These are phyloP conservation scores for Accipiter virgatus DNA, from an alignment of 2,113 vertebrate species.

Conservation along the genomic window DNA sequence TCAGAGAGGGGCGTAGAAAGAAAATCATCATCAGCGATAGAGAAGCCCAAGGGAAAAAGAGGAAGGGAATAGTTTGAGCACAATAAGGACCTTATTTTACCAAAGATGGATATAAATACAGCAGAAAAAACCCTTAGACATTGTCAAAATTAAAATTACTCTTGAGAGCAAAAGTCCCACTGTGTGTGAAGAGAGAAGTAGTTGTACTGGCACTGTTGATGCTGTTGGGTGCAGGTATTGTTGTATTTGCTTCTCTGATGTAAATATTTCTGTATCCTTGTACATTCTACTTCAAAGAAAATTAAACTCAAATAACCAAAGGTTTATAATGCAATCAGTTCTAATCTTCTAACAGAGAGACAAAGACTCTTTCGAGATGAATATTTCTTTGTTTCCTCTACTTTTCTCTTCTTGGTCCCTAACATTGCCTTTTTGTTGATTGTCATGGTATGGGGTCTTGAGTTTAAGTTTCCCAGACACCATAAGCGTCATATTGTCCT, in stretches of 20 bases:
- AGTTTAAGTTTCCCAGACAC: neutral
- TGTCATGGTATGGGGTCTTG: neutral
- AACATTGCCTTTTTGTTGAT: neutral
- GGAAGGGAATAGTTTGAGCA: neutral
- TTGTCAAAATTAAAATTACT: neutral
- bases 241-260: neutral
- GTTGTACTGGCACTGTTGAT: neutral
- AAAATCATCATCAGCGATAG: neutral
- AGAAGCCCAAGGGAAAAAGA: neutral
- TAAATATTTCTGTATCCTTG: neutral
- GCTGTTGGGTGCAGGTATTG: neutral
- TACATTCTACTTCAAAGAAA: neutral
- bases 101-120: neutral
- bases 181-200: neutral
- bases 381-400: neutral
- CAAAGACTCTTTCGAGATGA: neutral
- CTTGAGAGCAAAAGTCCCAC: neutral
- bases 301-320: neutral
- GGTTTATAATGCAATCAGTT: neutral
- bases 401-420: neutral
- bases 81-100: neutral
- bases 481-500: neutral
- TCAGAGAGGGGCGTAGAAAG: neutral
- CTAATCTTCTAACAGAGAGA: neutral
- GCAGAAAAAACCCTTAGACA: neutral